phyloP scores from a whole-genome alignment of 2,888 invertebrate species.

The Apomyelois bistriatella region DNA sequence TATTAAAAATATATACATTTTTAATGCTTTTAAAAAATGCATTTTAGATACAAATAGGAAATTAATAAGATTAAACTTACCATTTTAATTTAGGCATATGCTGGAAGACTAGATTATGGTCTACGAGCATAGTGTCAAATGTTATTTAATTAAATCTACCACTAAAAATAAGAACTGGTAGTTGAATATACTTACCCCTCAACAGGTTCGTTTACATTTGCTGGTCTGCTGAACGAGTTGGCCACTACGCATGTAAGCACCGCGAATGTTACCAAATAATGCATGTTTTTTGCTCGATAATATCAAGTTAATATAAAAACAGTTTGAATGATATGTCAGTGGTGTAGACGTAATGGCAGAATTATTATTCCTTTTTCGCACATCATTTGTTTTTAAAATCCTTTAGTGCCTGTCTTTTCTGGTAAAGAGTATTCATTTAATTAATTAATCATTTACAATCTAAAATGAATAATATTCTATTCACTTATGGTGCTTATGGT shows the following conservation, averaged over 20 bases:
- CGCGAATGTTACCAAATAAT: slow-evolving; percentile 24
- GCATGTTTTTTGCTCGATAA: slow-evolving; percentile 46
- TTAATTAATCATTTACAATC: neutral
- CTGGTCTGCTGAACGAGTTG: slow-evolving; percentile 34
- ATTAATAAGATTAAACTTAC: too few relatives aligned
- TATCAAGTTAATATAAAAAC: slow-evolving; percentile 27
- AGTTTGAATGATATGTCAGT: slow-evolving; percentile 33
- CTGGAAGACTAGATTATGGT: too few relatives aligned
- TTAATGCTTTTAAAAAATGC: too few relatives aligned
- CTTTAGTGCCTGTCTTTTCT: neutral
- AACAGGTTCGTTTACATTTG: slow-evolving; percentile 34
- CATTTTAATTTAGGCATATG: too few relatives aligned
- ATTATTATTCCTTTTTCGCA: slow-evolving; percentile 23
- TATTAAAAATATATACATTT: too few relatives aligned
- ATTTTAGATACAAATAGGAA: too few relatives aligned
- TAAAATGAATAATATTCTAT: too few relatives aligned
- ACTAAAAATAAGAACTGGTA: too few relatives aligned
- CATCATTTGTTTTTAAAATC: neutral
- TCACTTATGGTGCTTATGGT: too few relatives aligned
- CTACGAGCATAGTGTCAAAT: too few relatives aligned
- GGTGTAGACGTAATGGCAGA: slow-evolving; percentile 27
- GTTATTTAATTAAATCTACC: too few relatives aligned
- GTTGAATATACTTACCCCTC: slow-evolving; percentile 34
- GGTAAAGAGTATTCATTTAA: neutral
- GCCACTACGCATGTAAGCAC: slow-evolving; percentile 29